Percentiles rank a stretch among this genome's conserved stretches.
phyloP scores from a whole-genome alignment of 2,888 invertebrate genomes.

The Lepeophtheirus nordmannii region DNA sequence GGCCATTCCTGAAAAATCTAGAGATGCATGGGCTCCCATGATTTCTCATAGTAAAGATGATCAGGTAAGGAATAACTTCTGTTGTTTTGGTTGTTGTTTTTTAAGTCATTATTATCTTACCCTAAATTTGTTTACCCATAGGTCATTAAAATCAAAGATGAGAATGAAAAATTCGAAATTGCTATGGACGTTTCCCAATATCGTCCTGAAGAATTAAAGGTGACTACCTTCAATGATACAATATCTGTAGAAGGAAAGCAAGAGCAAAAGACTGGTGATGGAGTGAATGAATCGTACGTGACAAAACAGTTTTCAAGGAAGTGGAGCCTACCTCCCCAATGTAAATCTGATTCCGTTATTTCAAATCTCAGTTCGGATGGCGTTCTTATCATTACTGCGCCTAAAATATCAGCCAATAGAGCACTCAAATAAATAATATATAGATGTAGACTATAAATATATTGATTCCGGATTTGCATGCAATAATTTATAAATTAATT shows the following conservation, averaged over 20 bases:
- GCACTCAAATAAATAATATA: not conserved
- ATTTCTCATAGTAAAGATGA: not conserved
- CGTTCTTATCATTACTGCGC: conserved; percentile 13
- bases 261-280: conserved; percentile 1
- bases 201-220: conserved; percentile 17
- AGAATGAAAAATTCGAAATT: conserved; percentile 16
- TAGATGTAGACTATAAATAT: too few species aligned
- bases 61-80: not conserved
- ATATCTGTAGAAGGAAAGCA: conserved; percentile 16
- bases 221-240: conserved; percentile 12
- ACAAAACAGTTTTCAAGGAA: conserved; percentile 17
- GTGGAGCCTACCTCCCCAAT: conserved; percentile 14
- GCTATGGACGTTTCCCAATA: conserved; percentile 16
- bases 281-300: not conserved
- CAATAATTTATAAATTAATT: too few species aligned
- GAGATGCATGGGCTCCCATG: conserved; percentile 2
- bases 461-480: too few species aligned
- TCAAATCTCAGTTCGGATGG: conserved; percentile 19
- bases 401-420: conserved; percentile 4
- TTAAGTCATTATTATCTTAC: not conserved
- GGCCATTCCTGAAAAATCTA: conserved; percentile 12
- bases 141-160: conserved; percentile 17
- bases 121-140: not conserved
- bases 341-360: conserved; percentile 8
- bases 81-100: not conserved